phyloP scores from a whole-genome alignment of 2,888 invertebrate genomes.

The Petrolisthes manimaculis region DNA sequence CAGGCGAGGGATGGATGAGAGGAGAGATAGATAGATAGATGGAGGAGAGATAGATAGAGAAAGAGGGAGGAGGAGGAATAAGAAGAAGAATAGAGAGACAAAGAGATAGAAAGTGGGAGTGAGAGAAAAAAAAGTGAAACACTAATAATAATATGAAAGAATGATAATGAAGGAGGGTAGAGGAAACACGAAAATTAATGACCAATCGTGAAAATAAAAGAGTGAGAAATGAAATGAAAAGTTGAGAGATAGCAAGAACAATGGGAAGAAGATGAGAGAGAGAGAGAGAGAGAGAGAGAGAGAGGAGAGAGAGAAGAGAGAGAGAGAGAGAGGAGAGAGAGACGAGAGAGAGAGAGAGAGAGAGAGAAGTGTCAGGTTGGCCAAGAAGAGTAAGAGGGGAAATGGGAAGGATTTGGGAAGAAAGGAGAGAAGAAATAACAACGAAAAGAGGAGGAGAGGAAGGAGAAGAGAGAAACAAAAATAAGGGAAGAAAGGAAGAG shows the following conservation, averaged over 20 bases:
- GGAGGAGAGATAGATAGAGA: background rate
- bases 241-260: background rate
- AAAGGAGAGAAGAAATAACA: background rate
- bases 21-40: background rate
- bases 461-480: background rate
- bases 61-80: background rate
- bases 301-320: constrained; percentile 13
- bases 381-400: background rate
- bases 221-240: background rate
- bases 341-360: constrained; percentile 12
- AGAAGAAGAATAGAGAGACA: background rate
- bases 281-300: background rate
- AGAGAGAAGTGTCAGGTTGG: background rate
- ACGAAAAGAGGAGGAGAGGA: background rate
- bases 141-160: no score
- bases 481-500: background rate
- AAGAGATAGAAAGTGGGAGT: background rate
- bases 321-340: constrained; percentile 4
- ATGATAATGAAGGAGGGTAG: background rate
- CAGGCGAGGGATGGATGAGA: background rate
- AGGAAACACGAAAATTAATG: no score
- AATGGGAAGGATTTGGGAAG: background rate
- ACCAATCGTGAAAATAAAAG: background rate
- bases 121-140: background rate
- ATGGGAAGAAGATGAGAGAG: background rate